Evolutionary conservation across 92 coral and sea anemone genomes (phyloP).

Genomic region (Parazoanthus atlanticus): DNA sequence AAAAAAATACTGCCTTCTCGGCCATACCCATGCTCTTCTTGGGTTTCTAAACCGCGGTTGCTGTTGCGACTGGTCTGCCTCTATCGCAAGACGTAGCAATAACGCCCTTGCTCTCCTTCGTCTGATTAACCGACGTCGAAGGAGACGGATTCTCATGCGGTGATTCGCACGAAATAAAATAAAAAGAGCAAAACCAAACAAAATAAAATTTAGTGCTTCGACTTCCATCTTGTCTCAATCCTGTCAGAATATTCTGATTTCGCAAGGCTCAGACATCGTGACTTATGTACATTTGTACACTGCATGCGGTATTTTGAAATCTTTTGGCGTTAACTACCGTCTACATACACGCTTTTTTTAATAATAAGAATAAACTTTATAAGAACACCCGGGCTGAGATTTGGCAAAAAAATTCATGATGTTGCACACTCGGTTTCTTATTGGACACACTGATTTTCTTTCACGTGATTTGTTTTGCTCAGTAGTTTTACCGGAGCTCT

Average conservation of each 20-base stretch:
- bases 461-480: too few species aligned
- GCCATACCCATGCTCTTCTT: slow-evolving; percentile 48
- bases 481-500: too few species aligned
- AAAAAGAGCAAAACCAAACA: slow-evolving; percentile 5
- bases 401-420: too few species aligned
- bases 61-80: slow-evolving; percentile 12
- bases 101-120: background rate
- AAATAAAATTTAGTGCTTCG: background rate
- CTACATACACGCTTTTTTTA: too few species aligned
- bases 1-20: slow-evolving; percentile 37
- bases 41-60: background rate
- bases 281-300: background rate
- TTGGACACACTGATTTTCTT: too few species aligned
- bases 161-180: slow-evolving; percentile 2
- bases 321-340: background rate
- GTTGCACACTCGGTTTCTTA: too few species aligned
- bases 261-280: too few species aligned
- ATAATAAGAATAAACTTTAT: too few species aligned
- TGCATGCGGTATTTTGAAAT: background rate
- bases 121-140: slow-evolving; percentile 18
- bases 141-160: slow-evolving; percentile 10
- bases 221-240: background rate
- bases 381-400: too few species aligned
- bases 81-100: slow-evolving; percentile 1
- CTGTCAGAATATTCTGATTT: background rate